Conservation (phyloP, 2,888 invertebrate genomes). For the Cotesia congregata region DNA sequence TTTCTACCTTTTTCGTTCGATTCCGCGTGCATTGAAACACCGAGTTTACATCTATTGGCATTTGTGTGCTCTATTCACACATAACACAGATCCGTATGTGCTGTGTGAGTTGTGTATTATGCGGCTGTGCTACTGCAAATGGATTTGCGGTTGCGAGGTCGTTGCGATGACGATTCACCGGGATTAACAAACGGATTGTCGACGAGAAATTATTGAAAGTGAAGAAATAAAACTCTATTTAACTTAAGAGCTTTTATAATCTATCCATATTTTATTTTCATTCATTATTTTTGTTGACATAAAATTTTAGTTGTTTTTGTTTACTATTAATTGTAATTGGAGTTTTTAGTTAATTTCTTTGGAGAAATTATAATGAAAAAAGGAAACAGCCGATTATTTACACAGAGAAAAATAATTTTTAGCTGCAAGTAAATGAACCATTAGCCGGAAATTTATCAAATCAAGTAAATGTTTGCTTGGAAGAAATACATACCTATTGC, state of each 20-base stretch:
- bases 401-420: no score
- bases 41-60: background rate
- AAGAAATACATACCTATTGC: no score
- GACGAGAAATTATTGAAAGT: background rate
- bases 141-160: background rate
- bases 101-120: background rate
- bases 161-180: background rate
- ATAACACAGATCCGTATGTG: background rate
- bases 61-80: background rate
- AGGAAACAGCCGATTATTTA: no score
- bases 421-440: no score
- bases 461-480: no score
- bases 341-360: no score
- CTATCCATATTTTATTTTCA: background rate
- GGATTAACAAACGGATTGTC: constrained; percentile 1
- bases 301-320: no score
- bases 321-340: no score
- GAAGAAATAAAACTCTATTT: background rate
- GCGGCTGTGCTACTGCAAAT: background rate
- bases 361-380: no score
- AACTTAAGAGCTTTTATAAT: background rate
- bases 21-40: constrained; percentile 4
- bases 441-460: no score
- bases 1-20: constrained; percentile 6
- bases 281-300: background rate